Evolutionary conservation across 1,140 invertebrate genomes (phyloP).

Genomic region (Notospermus geniculatus): DNA sequence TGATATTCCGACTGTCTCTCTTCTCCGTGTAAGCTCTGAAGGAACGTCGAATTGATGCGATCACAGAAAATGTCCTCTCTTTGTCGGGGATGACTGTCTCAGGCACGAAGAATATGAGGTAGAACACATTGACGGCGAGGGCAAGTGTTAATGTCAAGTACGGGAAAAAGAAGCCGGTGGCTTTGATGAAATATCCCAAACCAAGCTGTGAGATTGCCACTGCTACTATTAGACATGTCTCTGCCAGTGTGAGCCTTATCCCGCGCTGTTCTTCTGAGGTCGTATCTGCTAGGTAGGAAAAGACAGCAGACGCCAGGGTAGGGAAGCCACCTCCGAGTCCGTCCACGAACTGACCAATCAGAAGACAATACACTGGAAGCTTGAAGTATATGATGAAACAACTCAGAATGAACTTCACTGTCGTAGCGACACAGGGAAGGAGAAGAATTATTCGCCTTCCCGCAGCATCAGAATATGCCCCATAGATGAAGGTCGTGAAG

Average conservation of each 20-base stretch:
- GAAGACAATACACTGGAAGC: not conserved
- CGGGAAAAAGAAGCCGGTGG: not conserved
- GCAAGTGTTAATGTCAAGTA: not conserved
- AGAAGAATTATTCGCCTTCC: not conserved
- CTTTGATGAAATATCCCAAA: not conserved
- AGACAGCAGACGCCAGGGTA: not conserved
- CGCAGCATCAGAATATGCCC: not conserved
- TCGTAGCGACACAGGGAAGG: not conserved
- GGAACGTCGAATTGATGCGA: not conserved
- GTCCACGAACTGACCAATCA: not conserved
- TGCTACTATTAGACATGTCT: not conserved
- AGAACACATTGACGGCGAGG: not conserved
- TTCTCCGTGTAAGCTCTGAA: not conserved
- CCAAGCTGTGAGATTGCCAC: not conserved
- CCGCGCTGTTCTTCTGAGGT: not conserved
- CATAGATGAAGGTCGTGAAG: not conserved
- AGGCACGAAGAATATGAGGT: not conserved
- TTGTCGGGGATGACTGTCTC: not conserved
- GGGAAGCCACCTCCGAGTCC: not conserved
- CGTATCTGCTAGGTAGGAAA: not conserved
- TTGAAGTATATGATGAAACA: slow-evolving; percentile 2
- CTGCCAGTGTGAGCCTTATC: not conserved
- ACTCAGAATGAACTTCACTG: slow-evolving; percentile 1
- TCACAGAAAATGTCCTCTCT: not conserved
- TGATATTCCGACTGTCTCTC: not conserved